Base-by-base conservation (phyloP, 2,113 vertebrate species). In the Hippocampus comes region DNA sequence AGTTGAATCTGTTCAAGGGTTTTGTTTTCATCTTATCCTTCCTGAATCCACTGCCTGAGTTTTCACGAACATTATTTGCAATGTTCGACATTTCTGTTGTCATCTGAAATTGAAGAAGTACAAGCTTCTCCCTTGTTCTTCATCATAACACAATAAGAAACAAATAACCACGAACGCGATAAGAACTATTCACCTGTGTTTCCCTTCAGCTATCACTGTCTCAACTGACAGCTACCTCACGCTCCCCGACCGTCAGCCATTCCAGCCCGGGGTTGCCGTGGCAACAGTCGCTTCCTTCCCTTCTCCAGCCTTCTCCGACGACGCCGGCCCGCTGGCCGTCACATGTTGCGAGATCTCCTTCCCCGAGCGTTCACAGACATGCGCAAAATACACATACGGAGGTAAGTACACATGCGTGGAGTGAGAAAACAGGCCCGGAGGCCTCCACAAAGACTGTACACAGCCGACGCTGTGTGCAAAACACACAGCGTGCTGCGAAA, bases 171-270 rank as follows among this genome's bases (percentile, higher is more conserved):
- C 15, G 27, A 27, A 46, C n/a, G 84, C 80, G 64, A 79, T 78
- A 79, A 82, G 81, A 89, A 82, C 73, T 77, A 71, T 82, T 86
- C 71, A 80, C 91, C 86, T 71, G 78, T 78, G 10, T 61, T 81
- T 86, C 4, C 75, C 81, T 15, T 20, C 92, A 99, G 97, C 85
- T 97, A 64, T 96, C 95, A 0, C 88, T 95, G 20, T 97, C 95
- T 74, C 95, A 97, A 92, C 91, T 97, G 57, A 92, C 76, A 1
- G 90, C 89, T 49, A 86, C 92, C 1, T 90, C 92, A 1, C 82
- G 9, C 68, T 89, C 91, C 81, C 91, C 84, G 0, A 87, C 86
- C 73, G 89, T 70, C 60, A 84, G 78, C 84, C 85, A 74, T 81
- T 79, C 82, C 9, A 83, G 84, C 82, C 82, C 71, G 1, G 89